Conservation (phyloP, 2,797 vertebrate genomes). For the Glyptemys insculpta region DNA sequence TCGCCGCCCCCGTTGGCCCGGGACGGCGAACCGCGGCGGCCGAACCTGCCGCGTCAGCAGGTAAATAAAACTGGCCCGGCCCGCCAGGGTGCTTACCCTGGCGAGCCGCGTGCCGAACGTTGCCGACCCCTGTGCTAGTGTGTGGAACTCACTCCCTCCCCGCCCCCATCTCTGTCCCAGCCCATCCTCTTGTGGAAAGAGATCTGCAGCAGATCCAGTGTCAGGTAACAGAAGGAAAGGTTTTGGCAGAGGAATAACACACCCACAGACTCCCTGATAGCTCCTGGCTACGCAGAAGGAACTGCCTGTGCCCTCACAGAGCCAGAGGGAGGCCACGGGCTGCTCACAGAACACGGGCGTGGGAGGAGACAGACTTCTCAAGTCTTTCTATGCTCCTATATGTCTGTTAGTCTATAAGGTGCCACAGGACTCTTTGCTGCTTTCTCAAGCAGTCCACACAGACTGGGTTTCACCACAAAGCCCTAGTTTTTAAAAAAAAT, state of each 20-base stretch:
- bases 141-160: rapidly evolving
- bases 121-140: neutral
- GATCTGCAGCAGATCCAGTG: neutral
- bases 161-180: neutral
- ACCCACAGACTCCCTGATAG: rapidly evolving
- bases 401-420: too few species aligned
- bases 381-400: too few species aligned
- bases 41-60: too few species aligned
- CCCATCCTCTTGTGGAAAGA: neutral
- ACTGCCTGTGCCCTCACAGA: neutral
- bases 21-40: too few species aligned
- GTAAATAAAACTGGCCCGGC: too few species aligned
- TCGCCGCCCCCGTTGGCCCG: too few species aligned
- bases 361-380: neutral
- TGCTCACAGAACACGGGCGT: neutral
- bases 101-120: too few species aligned
- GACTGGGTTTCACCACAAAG: neutral
- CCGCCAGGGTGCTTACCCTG: too few species aligned
- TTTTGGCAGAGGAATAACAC: neutral
- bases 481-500: neutral
- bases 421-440: too few species aligned
- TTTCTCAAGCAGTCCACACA: neutral
- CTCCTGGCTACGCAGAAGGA: neutral
- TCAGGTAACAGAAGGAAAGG: rapidly evolving
- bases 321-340: rapidly evolving